These are phyloP conservation scores for Zosterops lateralis DNA, from an alignment of 2,113 vertebrate genomes.

Conservation along the genomic window DNA sequence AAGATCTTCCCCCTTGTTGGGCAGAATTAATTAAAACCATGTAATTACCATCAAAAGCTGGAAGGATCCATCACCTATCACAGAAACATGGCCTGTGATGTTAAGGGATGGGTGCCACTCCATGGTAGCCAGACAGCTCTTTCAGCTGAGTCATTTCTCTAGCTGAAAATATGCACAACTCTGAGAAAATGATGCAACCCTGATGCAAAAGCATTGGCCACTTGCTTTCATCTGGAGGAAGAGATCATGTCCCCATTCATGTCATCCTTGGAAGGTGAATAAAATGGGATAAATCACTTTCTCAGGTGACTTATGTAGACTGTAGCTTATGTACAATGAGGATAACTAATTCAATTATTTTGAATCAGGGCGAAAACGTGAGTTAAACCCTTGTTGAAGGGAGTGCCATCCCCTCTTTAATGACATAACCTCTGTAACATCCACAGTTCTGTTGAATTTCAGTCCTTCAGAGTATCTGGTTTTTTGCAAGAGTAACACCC, in stretches of 20 bases:
- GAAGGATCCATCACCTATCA: too few relatives aligned
- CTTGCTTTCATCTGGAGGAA: background rate
- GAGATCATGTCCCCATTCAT: background rate
- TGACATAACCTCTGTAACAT: background rate
- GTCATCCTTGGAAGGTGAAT: background rate
- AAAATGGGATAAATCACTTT: background rate
- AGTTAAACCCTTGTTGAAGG: background rate
- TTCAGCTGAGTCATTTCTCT: too few relatives aligned
- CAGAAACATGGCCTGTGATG: too few relatives aligned
- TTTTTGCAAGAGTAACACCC: background rate
- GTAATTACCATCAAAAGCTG: too few relatives aligned
- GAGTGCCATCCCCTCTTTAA: background rate
- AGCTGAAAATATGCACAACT: too few relatives aligned
- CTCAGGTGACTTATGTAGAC: background rate
- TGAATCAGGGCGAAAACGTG: background rate
- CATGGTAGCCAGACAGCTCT: too few relatives aligned
- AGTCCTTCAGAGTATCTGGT: background rate
- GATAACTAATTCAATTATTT: background rate
- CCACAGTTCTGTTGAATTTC: background rate
- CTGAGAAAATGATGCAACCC: too few relatives aligned
- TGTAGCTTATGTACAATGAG: background rate
- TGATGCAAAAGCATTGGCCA: background rate
- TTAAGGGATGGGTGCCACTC: too few relatives aligned
- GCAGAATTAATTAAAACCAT: background rate
- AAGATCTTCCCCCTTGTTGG: background rate